Evolutionary conservation across 92 coral and sea anemone species (phyloP).

Genomic region (Palythoa heliodiscus): DNA sequence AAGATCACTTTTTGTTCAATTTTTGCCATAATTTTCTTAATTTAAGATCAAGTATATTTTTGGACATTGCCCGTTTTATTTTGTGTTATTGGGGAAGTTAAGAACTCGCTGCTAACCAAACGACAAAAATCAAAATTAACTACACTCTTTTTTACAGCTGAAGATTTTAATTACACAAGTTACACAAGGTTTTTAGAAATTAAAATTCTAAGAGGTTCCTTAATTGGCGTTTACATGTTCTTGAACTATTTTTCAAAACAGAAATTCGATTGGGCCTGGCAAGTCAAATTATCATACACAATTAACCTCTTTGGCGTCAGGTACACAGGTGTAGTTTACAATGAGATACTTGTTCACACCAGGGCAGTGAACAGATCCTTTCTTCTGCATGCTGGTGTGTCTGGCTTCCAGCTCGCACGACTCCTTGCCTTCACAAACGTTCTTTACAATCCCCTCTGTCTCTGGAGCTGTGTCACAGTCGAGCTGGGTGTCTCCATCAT

Average conservation of each 20-base stretch:
- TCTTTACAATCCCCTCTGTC: slow-evolving; percentile 95
- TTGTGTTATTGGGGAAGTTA: no score
- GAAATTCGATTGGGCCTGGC: no score
- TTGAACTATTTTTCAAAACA: background rate
- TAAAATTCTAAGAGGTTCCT: no score
- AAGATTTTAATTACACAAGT: no score
- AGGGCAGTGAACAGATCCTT: slow-evolving; percentile 74
- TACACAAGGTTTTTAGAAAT: no score
- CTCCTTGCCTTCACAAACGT: slow-evolving; percentile 93
- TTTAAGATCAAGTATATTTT: no score
- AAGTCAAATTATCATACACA: background rate
- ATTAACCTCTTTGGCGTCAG: slow-evolving; percentile 90
- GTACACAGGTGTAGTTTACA: slow-evolving; percentile 94
- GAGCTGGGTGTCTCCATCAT: slow-evolving; percentile 92
- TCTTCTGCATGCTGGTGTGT: slow-evolving; percentile 89
- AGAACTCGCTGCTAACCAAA: no score
- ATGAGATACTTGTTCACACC: slow-evolving; percentile 96
- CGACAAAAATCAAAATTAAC: no score
- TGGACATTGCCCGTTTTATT: no score
- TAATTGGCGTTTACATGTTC: background rate
- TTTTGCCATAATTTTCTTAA: no score
- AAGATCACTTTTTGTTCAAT: no score
- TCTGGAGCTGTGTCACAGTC: slow-evolving; percentile 94
- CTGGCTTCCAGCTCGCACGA: slow-evolving; percentile 95
- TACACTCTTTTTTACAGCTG: no score